phyloP scores from a whole-genome alignment of 2,113 vertebrate genomes.

The Epinephelus moara region DNA sequence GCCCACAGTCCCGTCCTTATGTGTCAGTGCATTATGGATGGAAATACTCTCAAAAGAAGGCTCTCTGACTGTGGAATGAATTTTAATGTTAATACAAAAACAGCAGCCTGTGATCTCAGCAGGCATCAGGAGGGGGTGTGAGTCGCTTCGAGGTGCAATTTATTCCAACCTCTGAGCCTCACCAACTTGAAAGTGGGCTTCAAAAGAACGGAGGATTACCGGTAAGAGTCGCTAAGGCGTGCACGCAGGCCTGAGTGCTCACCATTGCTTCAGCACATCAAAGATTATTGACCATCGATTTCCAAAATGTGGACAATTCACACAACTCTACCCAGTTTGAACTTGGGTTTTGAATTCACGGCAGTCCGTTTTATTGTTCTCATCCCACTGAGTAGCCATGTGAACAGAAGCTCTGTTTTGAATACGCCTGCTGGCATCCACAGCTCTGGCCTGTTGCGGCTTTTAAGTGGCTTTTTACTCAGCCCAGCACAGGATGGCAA shows the following conservation, averaged over 20 bases:
- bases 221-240: slow-evolving; percentile 61
- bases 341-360: slow-evolving; percentile 35
- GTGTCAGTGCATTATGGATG: slow-evolving; percentile 73
- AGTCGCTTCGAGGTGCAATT: slow-evolving; percentile 82
- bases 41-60: slow-evolving; percentile 78
- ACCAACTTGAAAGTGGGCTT: slow-evolving; percentile 83
- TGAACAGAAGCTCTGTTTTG: slow-evolving; percentile 58
- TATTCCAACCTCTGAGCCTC: slow-evolving; percentile 80
- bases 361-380: slow-evolving; percentile 39
- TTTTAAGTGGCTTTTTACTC: slow-evolving; percentile 71
- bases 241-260: slow-evolving; percentile 41
- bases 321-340: slow-evolving; percentile 35
- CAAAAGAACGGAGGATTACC: slow-evolving; percentile 79
- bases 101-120: slow-evolving; percentile 85
- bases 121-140: slow-evolving; percentile 74
- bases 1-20: slow-evolving; percentile 61
- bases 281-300: slow-evolving; percentile 70
- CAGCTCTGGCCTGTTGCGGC: slow-evolving; percentile 50
- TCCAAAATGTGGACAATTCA: slow-evolving; percentile 49
- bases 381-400: slow-evolving; percentile 35
- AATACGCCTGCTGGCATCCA: slow-evolving; percentile 52
- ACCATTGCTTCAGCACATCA: slow-evolving; percentile 65
- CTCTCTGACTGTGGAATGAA: slow-evolving; percentile 75
- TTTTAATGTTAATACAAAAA: slow-evolving; percentile 84
- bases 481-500: slow-evolving; percentile 66